Percentiles rank a stretch among this genome's conserved stretches.
phyloP scores from a whole-genome alignment of 2,113 vertebrate genomes.

The Plectropomus leopardus region DNA sequence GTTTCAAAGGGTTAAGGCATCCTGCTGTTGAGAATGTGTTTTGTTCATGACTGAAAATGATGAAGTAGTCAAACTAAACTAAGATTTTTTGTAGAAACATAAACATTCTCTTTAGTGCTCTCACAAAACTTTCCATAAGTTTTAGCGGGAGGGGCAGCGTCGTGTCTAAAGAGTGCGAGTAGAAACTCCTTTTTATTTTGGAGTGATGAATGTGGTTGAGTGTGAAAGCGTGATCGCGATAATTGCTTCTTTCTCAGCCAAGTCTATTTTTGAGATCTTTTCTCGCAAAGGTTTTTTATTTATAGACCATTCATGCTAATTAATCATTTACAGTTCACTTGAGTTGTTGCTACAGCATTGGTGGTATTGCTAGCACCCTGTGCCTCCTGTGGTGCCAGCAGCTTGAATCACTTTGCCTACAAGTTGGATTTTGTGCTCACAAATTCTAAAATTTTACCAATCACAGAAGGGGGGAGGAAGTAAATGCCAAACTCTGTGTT shows the following conservation, averaged over 20 bases:
- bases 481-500: neutral
- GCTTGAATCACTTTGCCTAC: conserved; percentile 26
- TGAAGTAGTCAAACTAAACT: conserved; percentile 4
- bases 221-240: conserved; percentile 66
- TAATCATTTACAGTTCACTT: conserved; percentile 41
- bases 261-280: conserved; percentile 65
- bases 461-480: neutral
- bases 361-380: conserved; percentile 12
- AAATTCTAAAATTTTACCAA: neutral
- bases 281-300: conserved; percentile 34
- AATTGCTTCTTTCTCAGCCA: conserved; percentile 75
- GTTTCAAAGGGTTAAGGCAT: no score
- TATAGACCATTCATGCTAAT: conserved; percentile 55
- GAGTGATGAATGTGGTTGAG: conserved; percentile 41
- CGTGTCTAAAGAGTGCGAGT: neutral
- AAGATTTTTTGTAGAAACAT: neutral
- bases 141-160: conserved; percentile 1
- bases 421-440: neutral
- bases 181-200: conserved; percentile 36
- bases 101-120: neutral
- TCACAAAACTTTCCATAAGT: conserved; percentile 18
- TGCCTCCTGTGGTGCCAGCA: conserved; percentile 15
- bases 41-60: neutral
- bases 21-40: neutral
- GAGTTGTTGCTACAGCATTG: conserved; percentile 33